Percentiles rank a stretch among this genome's conserved stretches.
Evolutionary conservation across 2,113 vertebrate genomes (phyloP).

Genomic region (Oncorhynchus mykiss): DNA sequence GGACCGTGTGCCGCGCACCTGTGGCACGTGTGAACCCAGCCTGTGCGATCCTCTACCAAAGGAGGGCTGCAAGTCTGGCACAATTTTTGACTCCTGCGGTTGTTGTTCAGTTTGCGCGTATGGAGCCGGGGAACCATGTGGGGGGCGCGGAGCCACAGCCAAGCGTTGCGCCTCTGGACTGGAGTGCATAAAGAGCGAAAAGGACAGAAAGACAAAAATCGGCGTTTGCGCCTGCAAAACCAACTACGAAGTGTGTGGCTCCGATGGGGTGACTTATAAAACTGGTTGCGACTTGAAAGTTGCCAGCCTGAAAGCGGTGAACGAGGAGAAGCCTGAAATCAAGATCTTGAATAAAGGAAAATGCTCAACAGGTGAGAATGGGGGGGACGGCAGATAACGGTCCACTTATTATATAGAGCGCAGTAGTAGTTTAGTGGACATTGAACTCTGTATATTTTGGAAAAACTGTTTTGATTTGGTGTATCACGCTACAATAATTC

Average conservation of each 20-base stretch:
- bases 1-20: conserved; percentile 41
- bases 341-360: conserved; percentile 82
- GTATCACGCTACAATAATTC: too few relatives aligned
- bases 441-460: too few relatives aligned
- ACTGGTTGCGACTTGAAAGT: conserved; percentile 81
- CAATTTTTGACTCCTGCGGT: conserved; percentile 73
- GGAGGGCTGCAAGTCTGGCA: conserved; percentile 71
- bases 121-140: conserved; percentile 76
- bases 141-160: conserved; percentile 59
- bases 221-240: conserved; percentile 84
- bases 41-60: conserved; percentile 73
- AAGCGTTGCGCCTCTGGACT: conserved; percentile 77
- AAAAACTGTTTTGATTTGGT: too few relatives aligned
- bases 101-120: conserved; percentile 82
- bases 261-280: conserved; percentile 80
- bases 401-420: neutral
- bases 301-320: conserved; percentile 74
- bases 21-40: conserved; percentile 71
- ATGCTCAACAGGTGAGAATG: conserved; percentile 83
- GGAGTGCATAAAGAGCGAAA: conserved; percentile 75
- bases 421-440: too few relatives aligned
- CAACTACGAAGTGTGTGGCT: conserved; percentile 85
- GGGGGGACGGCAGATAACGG: neutral
- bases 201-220: conserved; percentile 58
- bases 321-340: conserved; percentile 66